phyloP scores from a whole-genome alignment of 2,797 vertebrate species.

The Poeciliopsis turneri region DNA sequence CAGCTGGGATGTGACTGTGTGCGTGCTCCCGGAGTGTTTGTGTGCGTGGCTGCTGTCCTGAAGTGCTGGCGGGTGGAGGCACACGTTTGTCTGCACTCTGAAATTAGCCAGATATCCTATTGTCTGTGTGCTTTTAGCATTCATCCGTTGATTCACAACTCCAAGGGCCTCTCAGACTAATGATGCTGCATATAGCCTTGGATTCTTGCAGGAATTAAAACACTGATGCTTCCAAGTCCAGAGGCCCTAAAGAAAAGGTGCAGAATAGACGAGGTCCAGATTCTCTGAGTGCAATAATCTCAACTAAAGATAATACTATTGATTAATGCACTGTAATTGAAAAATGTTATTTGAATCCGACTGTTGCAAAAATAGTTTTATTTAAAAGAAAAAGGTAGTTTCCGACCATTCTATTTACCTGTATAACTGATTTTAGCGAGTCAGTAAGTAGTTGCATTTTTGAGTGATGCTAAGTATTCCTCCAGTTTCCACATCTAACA shows the following conservation, averaged over 20 bases:
- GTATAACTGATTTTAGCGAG: neutral
- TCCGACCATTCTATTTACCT: neutral
- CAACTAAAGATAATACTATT: neutral
- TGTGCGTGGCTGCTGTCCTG: conserved; percentile 57
- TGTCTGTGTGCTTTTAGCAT: conserved; percentile 79
- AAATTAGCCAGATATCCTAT: conserved; percentile 80
- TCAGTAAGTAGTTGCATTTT: neutral
- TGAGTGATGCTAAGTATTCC: neutral
- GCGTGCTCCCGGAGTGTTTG: conserved; percentile 25
- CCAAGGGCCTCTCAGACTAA: conserved; percentile 73
- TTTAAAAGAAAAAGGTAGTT: neutral
- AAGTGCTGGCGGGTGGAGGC: conserved; percentile 70
- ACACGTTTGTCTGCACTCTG: conserved; percentile 75
- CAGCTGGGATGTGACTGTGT: conserved; percentile 34
- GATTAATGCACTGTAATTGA: no score
- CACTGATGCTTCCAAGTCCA: conserved; percentile 63
- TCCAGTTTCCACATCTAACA: neutral
- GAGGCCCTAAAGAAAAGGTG: conserved; percentile 41
- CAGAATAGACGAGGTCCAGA: neutral
- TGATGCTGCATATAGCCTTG: conserved; percentile 72
- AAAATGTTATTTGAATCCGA: neutral
- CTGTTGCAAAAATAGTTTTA: neutral
- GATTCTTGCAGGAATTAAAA: conserved; percentile 73
- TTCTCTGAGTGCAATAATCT: neutral
- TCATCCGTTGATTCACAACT: conserved; percentile 78